Evolutionary conservation across 2,113 vertebrate genomes (phyloP).

Genomic region (Corydoras sp.): DNA sequence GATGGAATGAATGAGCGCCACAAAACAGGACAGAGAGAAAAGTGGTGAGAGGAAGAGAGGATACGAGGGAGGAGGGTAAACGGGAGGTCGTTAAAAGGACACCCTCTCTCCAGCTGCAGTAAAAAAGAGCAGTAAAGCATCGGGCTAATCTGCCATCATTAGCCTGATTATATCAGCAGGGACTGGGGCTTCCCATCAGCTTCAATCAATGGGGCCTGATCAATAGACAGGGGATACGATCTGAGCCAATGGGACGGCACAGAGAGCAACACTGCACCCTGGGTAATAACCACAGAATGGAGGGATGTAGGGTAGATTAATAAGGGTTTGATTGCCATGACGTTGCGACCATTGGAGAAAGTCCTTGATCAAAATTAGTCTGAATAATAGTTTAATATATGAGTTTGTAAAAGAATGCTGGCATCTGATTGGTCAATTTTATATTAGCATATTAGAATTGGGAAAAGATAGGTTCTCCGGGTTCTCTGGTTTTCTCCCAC

Average conservation of each 20-base stretch:
- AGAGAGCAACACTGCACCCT: background rate
- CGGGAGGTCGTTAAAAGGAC: slow-evolving; percentile 69
- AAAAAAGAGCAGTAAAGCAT: slow-evolving; percentile 59
- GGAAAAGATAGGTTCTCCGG: too few relatives aligned
- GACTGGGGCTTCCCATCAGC: slow-evolving; percentile 70
- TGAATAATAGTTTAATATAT: too few relatives aligned
- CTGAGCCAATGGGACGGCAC: slow-evolving; percentile 19
- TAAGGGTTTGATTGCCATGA: too few relatives aligned
- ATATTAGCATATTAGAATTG: too few relatives aligned
- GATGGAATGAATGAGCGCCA: slow-evolving; percentile 24
- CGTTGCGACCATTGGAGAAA: too few relatives aligned
- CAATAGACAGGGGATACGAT: slow-evolving; percentile 67
- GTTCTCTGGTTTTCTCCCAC: too few relatives aligned
- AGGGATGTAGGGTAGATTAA: background rate
- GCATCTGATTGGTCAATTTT: too few relatives aligned
- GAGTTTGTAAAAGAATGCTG: too few relatives aligned
- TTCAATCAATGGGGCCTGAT: slow-evolving; percentile 70
- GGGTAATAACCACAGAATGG: slow-evolving; percentile 5
- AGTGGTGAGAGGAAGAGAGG: slow-evolving; percentile 31
- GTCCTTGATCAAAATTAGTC: too few relatives aligned
- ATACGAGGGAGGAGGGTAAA: slow-evolving; percentile 34
- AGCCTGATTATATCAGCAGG: slow-evolving; percentile 74
- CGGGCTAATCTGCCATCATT: slow-evolving; percentile 74
- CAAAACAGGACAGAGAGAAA: background rate
- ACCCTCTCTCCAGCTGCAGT: slow-evolving; percentile 34